Conservation (phyloP, 2,113 vertebrate species). For the Alethe diademata region DNA sequence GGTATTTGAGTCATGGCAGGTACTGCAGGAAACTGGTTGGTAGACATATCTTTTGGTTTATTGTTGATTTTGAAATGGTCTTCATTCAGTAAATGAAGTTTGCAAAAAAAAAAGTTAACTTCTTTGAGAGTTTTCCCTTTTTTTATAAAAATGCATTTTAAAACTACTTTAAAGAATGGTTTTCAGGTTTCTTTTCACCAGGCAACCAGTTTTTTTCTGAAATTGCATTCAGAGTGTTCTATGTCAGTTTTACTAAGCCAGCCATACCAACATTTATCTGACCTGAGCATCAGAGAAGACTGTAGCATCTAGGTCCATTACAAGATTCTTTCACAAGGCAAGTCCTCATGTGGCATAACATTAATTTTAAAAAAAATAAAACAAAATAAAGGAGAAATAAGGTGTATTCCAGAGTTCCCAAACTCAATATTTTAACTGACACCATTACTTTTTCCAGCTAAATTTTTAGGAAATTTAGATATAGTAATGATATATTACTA, state of each 20-base stretch:
- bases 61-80: not conserved
- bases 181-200: not conserved
- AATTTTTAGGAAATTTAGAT: not conserved
- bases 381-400: not conserved
- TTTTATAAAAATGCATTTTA: not conserved
- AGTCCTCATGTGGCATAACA: not conserved
- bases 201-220: rapidly evolving
- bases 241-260: not conserved
- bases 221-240: not conserved
- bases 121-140: not conserved
- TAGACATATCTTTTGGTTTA: rapidly evolving
- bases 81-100: not conserved
- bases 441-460: not conserved
- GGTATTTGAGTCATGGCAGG: not conserved
- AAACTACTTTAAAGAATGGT: not conserved
- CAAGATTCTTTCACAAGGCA: not conserved
- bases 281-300: not conserved
- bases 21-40: not conserved
- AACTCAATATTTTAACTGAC: not conserved
- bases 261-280: not conserved
- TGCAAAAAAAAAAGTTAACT: too few species aligned
- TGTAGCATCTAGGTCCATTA: not conserved
- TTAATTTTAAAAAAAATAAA: not conserved
- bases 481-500: not conserved
- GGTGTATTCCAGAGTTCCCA: not conserved